Evolutionary conservation across 2,888 invertebrate genomes (phyloP).

Genomic region (Odontothrips loti): DNA sequence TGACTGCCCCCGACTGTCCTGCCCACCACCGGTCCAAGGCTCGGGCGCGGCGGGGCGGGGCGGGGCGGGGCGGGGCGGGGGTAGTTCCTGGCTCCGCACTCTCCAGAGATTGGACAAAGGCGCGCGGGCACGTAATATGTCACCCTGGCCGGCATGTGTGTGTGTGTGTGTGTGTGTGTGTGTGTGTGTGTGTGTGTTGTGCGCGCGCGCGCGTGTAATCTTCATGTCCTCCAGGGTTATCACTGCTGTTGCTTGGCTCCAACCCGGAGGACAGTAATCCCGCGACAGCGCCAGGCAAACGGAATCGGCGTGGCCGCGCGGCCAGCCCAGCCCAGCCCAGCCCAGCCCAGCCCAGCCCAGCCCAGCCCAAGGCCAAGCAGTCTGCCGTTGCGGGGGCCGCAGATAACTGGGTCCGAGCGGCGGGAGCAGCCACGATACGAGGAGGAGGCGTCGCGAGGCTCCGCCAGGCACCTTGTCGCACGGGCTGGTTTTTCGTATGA

Average conservation of each 20-base stretch:
- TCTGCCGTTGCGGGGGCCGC: background rate
- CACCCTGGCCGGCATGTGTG: background rate
- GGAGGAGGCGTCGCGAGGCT: background rate
- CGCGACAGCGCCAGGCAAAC: background rate
- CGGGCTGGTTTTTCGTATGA: background rate
- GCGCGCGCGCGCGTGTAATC: background rate
- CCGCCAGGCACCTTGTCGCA: background rate
- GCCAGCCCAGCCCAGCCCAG: too few relatives aligned
- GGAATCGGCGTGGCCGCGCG: too few relatives aligned
- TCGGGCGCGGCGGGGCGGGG: too few relatives aligned
- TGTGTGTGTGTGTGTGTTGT: too few relatives aligned
- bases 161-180: background rate
- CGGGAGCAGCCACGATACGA: background rate
- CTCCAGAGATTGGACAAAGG: background rate
- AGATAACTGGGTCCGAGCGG: background rate
- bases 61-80: background rate
- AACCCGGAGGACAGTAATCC: background rate
- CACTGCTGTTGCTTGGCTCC: background rate
- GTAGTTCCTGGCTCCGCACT: background rate
- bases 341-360: too few relatives aligned
- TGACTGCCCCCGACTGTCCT: too few relatives aligned
- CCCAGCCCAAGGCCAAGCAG: background rate
- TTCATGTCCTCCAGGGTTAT: constrained; percentile 8
- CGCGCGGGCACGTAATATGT: background rate
- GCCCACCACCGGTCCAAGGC: too few relatives aligned